phyloP scores from a whole-genome alignment of 2,797 vertebrate genomes.

The Buceros bicornis region DNA sequence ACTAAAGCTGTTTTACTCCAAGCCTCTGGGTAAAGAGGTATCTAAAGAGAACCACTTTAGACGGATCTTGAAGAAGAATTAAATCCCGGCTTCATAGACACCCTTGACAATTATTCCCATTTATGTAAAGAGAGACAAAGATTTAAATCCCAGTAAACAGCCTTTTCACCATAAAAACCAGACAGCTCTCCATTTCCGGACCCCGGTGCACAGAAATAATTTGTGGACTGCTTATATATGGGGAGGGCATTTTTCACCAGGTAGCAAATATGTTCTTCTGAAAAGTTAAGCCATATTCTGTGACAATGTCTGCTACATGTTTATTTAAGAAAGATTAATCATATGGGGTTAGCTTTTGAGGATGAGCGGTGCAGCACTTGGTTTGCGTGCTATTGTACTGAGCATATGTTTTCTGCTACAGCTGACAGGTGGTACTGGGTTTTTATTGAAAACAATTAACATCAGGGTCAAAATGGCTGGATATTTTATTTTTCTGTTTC shows the following conservation, averaged over 20 bases:
- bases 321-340: slow-evolving; percentile 25
- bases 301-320: neutral
- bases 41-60: neutral
- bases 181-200: neutral
- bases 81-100: neutral
- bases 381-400: neutral
- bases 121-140: neutral
- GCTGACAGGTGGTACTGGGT: slow-evolving; percentile 8
- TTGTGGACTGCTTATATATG: neutral
- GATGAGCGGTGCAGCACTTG: neutral
- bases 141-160: neutral
- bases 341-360: neutral
- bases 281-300: neutral
- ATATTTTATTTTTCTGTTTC: slow-evolving; percentile 25
- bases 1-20: neutral
- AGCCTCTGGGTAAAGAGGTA: neutral
- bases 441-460: slow-evolving; percentile 48
- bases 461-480: neutral
- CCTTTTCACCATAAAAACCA: neutral
- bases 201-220: neutral
- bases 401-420: slow-evolving; percentile 27
- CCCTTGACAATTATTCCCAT: neutral
- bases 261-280: neutral
- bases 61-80: neutral
- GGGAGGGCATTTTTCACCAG: neutral